These are phyloP conservation scores for Camponotus fellah DNA, from an alignment of 2,888 invertebrate genomes.

Conservation along the genomic window DNA sequence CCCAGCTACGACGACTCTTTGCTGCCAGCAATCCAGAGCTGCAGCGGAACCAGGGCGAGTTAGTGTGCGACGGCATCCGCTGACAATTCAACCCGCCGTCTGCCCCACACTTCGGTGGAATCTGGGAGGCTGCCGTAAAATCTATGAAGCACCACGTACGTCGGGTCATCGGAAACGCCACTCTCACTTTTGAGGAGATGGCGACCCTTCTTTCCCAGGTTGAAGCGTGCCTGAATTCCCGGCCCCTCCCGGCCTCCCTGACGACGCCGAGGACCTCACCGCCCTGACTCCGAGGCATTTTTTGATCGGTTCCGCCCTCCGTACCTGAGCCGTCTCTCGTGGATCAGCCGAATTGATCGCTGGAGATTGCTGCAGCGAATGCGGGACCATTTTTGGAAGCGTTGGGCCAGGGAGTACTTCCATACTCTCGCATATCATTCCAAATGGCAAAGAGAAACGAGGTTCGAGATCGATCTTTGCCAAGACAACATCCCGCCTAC, in stretches of 20 bases:
- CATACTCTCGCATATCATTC: not conserved
- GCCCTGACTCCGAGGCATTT: not conserved
- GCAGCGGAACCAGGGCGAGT: no score
- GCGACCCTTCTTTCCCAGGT: not conserved
- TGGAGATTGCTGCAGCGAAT: not conserved
- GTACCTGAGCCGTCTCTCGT: not conserved
- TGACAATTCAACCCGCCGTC: not conserved
- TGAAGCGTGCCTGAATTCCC: not conserved
- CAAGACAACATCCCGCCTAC: no score
- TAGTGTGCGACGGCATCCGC: no score
- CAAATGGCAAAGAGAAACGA: no score
- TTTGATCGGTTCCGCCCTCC: not conserved
- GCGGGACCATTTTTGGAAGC: not conserved
- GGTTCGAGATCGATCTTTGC: no score
- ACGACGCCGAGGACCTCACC: not conserved
- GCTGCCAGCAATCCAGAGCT: no score
- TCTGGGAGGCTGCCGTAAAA: not conserved
- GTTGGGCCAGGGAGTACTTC: not conserved
- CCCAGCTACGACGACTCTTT: no score
- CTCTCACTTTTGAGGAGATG: not conserved
- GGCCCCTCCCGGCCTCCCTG: not conserved
- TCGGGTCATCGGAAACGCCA: not conserved
- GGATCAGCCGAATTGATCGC: not conserved
- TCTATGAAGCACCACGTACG: not conserved
- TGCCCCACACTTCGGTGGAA: not conserved